phyloP scores from a whole-genome alignment of 2,113 vertebrate species.

The Pachycephala philippinensis region DNA sequence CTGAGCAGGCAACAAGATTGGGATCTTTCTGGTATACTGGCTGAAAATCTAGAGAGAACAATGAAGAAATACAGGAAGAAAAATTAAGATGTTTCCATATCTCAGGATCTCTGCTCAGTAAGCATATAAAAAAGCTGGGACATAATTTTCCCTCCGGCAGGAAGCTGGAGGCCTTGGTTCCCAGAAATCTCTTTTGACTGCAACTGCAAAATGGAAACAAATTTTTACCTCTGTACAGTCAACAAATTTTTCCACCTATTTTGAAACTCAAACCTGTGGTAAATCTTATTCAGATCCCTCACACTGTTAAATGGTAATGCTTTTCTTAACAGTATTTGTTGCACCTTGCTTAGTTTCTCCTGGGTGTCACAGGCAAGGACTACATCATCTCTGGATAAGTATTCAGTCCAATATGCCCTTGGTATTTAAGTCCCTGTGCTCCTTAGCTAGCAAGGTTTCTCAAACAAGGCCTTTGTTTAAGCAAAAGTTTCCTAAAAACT shows the following conservation, averaged over 20 bases:
- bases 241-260: not conserved
- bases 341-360: not conserved
- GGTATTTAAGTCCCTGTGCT: not conserved
- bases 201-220: not conserved
- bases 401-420: not conserved
- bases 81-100: not conserved
- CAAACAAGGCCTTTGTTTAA: not conserved
- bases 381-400: not conserved
- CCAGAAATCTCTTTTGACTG: not conserved
- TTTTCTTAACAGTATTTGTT: not conserved
- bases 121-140: not conserved
- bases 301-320: accelerated
- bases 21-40: not conserved
- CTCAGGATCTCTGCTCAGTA: not conserved
- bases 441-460: not conserved
- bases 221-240: not conserved
- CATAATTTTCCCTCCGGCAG: not conserved
- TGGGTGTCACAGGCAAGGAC: not conserved
- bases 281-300: not conserved
- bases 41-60: not conserved
- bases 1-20: not conserved
- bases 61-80: not conserved
- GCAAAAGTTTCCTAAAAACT: not conserved
- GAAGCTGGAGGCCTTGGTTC: not conserved
- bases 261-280: not conserved